Base-by-base conservation (phyloP, 2,113 vertebrate species). In the Pseudorasbora parva region DNA sequence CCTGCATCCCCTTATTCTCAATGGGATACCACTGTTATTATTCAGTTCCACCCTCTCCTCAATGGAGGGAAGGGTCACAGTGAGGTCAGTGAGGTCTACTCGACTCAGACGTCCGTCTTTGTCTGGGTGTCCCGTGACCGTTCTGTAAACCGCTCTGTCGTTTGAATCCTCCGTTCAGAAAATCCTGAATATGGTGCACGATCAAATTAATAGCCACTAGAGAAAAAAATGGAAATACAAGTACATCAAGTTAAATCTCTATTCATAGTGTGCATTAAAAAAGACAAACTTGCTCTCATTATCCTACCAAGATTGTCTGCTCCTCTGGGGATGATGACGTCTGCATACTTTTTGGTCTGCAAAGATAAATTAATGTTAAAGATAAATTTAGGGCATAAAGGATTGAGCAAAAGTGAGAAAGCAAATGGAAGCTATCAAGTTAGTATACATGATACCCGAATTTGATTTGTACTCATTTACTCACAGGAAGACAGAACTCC, bases 151-250 rank as follows among this genome's bases (percentile, higher is more conserved):
- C 95, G 0, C 95, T 98, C 90, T 97, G 96, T 1, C 97, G 95
- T 83, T 99, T 99, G 81, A 92, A 93, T 30, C 97, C 97, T 1
- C 97, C 97, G 0, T 96, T 99, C 54, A 99, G 95, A 91, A 99
- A 98, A 94, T 99, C 98, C 93, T 99, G 98, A 90, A 99, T 99
- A 91, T 99, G 97, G 92, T 99, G 97, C 75, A 99, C 97, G 1
- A 99, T 99, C 92, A 99, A 93, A 93, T 99, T 99, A 91, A 99
- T 99, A 88, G 98, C 97, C 92, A 99, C 98, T 99, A 93, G 0
- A 86, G 62, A 82, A 30, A 82, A 30, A 69, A n/a, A 30, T 0
- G 23, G 76, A 85, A 81, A 57, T 71, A 81, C 75, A 37, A 64
- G 30, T 56, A n/a, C 45, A 9, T 72, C 27, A 15, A 30, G 12